phyloP scores from a whole-genome alignment of 35 echinoderm and acorn worm genomes.

The Amphiura filiformis region DNA sequence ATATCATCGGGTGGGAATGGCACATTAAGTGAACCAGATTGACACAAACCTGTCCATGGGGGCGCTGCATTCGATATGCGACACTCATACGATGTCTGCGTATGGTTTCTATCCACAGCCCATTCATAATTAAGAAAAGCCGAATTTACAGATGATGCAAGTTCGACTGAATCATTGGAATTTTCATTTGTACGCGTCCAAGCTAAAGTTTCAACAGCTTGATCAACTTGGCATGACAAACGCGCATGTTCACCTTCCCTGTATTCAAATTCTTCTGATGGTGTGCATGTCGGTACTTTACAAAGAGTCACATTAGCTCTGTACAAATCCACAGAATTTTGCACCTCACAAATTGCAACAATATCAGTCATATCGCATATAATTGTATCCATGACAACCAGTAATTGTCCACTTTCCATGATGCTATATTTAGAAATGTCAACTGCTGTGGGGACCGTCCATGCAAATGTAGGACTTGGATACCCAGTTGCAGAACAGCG shows the following conservation, averaged over 20 bases:
- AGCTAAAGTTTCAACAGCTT: neutral
- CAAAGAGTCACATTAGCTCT: constrained; percentile 1
- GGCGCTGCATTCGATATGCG: neutral
- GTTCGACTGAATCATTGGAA: neutral
- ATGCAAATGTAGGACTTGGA: neutral
- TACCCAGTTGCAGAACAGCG: neutral
- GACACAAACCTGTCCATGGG: neutral
- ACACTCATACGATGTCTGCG: neutral
- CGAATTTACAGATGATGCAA: neutral
- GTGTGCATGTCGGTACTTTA: neutral
- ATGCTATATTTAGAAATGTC: neutral
- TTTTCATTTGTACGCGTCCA: neutral
- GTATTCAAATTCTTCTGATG: neutral
- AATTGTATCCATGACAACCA: constrained; percentile 5
- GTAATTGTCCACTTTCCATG: neutral
- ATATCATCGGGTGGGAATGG: neutral
- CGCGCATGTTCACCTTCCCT: neutral
- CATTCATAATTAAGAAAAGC: neutral
- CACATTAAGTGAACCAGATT: neutral
- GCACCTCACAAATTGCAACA: neutral
- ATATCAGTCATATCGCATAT: neutral
- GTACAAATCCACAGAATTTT: neutral
- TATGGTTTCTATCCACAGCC: neutral
- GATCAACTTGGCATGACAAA: neutral
- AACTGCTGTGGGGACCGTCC: constrained; percentile 7